Base-by-base conservation (phyloP, 2,797 vertebrate genomes). In the Astyanax mexicanus region DNA sequence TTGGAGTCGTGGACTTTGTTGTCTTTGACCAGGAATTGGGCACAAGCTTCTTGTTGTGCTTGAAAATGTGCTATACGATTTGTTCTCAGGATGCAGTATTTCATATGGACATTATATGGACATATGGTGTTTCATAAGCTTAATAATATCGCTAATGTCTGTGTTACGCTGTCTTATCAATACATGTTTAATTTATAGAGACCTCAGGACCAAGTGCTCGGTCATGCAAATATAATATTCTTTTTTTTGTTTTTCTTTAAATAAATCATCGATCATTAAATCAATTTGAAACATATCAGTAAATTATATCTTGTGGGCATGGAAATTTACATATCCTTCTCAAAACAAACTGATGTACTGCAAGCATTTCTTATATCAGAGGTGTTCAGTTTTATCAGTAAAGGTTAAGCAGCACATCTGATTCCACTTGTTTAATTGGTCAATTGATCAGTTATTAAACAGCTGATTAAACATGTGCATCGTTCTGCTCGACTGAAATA, bases 31-130 rank as follows among this genome's bases (percentile, higher is more conserved):
- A 66, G 61, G 44, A 54, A 44, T 42, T 58, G 52, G 60, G 69
- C 71, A 44, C 72, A 67, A 13, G 51, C 29, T 54, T 78, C 7
- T 66, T 19, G 21, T 17, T 67, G 47, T 74, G 78, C 72, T 67
- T 80, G n/a, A 52, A 60, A 29, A 32, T 37, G 42, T 40, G 67
- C 17, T 35, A 44, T 64, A 51, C 17, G 12, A 42, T 78, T 80
- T 66, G 65, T 66, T 70, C 75, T 81, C 79, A 83, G 81, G 79
- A 83, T 76, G 76, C 58, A 62, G 65, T 66, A 51, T 81, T 78
- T 77, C 69, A 72, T 72, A 77, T 54, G 69, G 69, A 77, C 32
- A 3, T 77, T 49, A 49, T 42, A 51, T 72, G 44, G 76, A 58
- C 57, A 51, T 51, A 55, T 55, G 35, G 38, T 27, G 19, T 38